These are phyloP conservation scores for Eriosoma lanigerum DNA, from an alignment of 1,140 invertebrate genomes.

Conservation along the genomic window DNA sequence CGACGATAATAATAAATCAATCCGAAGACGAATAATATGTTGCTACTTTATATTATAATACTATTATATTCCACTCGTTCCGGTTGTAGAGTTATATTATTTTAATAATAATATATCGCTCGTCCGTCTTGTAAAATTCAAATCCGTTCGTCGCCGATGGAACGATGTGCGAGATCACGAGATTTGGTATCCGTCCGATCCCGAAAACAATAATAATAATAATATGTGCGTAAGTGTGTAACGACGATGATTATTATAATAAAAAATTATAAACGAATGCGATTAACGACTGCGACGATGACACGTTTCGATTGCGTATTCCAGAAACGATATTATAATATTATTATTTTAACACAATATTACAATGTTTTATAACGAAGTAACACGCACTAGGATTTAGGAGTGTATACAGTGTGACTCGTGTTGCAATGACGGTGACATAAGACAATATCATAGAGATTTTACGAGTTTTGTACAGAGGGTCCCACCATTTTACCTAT, in stretches of 20 bases:
- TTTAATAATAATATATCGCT: neutral
- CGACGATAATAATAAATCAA: constrained; percentile 2
- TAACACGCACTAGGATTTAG: neutral
- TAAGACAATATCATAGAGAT: too few species aligned
- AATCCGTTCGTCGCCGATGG: neutral
- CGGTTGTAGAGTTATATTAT: neutral
- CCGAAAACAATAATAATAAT: too few species aligned
- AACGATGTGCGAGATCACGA: neutral
- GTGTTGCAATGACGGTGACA: too few species aligned
- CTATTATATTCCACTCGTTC: neutral
- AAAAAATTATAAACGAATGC: neutral
- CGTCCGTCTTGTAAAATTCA: neutral
- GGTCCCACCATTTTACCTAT: too few species aligned
- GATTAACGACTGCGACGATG: neutral
- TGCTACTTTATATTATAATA: too few species aligned
- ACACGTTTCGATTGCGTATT: neutral
- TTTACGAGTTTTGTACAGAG: too few species aligned
- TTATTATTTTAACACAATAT: too few species aligned
- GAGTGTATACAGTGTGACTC: too few species aligned
- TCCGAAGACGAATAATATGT: too few species aligned
- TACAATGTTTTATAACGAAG: neutral
- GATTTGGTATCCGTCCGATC: too few species aligned
- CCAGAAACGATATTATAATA: neutral
- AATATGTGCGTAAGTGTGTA: too few species aligned
- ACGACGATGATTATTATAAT: neutral